These are phyloP conservation scores for Copidosoma aretas DNA, from an alignment of 2,888 invertebrate genomes.

Conservation along the genomic window DNA sequence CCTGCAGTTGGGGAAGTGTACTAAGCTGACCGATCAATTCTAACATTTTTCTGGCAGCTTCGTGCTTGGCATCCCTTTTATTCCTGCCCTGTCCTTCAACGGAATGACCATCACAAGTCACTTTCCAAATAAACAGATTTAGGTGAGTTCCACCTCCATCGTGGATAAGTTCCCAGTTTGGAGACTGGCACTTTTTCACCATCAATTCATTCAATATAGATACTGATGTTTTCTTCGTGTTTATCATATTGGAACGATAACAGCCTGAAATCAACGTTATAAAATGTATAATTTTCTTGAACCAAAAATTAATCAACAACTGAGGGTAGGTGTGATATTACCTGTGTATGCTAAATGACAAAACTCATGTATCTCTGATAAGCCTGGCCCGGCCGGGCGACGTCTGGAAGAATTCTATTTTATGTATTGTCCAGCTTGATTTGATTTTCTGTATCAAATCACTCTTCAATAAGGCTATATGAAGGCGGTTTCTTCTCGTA, in stretches of 20 bases:
- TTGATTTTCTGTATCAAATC: too few relatives aligned
- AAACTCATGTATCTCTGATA: too few relatives aligned
- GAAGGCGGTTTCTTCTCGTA: too few relatives aligned
- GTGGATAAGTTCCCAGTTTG: conserved; percentile 65
- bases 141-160: conserved; percentile 59
- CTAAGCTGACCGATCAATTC: conserved; percentile 52
- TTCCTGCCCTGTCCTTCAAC: conserved; percentile 59
- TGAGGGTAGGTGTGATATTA: too few relatives aligned
- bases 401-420: too few relatives aligned
- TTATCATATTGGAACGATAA: conserved; percentile 26
- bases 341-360: too few relatives aligned
- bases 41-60: conserved; percentile 60
- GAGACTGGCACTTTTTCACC: conserved; percentile 64
- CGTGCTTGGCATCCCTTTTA: conserved; percentile 63
- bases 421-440: too few relatives aligned
- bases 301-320: too few relatives aligned
- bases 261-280: too few relatives aligned
- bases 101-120: conserved; percentile 52
- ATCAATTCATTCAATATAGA: conserved; percentile 74
- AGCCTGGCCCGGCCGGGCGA: too few relatives aligned
- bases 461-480: too few relatives aligned
- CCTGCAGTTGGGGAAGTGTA: conserved; percentile 52
- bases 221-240: conserved; percentile 67
- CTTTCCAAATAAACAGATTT: conserved; percentile 59
- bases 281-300: too few relatives aligned